phyloP scores from a whole-genome alignment of 2,888 invertebrate species.

The Agrypnus murinus region DNA sequence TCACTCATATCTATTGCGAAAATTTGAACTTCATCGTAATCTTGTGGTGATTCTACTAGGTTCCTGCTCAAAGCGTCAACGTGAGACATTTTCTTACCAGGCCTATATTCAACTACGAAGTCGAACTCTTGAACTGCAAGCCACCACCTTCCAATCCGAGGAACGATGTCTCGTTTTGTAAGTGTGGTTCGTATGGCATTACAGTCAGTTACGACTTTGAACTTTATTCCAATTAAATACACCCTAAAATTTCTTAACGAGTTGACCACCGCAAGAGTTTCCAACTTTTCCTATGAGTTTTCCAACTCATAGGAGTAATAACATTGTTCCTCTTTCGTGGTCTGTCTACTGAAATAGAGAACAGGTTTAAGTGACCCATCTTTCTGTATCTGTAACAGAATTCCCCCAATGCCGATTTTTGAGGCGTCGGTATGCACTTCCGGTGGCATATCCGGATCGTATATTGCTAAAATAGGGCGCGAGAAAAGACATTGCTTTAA shows the following conservation, averaged over 20 bases:
- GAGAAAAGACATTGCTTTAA: constrained; percentile 48
- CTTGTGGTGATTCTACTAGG: constrained; percentile 57
- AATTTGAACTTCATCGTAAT: no score
- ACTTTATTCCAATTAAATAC: no score
- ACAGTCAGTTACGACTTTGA: constrained; percentile 56
- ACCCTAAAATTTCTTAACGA: no score
- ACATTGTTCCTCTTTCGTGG: constrained; percentile 15
- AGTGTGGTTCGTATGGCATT: constrained; percentile 53
- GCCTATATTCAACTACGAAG: constrained; percentile 59
- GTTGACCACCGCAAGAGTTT: constrained; percentile 25
- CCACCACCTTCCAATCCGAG: constrained; percentile 63
- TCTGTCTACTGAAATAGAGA: constrained; percentile 29
- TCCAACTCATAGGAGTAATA: no score
- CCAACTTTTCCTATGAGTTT: no score
- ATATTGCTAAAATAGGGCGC: constrained; percentile 55
- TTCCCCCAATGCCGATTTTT: constrained; percentile 53
- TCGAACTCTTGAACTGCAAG: constrained; percentile 60
- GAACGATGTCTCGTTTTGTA: constrained; percentile 56
- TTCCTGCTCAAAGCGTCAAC: constrained; percentile 5
- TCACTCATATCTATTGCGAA: constrained; percentile 39
- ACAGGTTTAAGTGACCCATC: constrained; percentile 15
- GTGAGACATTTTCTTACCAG: constrained; percentile 60
- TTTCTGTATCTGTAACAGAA: constrained; percentile 55
- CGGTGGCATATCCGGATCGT: constrained; percentile 48
- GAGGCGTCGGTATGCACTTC: constrained; percentile 57